phyloP scores from a whole-genome alignment of 1,140 invertebrate species.

The Pantala flavescens region DNA sequence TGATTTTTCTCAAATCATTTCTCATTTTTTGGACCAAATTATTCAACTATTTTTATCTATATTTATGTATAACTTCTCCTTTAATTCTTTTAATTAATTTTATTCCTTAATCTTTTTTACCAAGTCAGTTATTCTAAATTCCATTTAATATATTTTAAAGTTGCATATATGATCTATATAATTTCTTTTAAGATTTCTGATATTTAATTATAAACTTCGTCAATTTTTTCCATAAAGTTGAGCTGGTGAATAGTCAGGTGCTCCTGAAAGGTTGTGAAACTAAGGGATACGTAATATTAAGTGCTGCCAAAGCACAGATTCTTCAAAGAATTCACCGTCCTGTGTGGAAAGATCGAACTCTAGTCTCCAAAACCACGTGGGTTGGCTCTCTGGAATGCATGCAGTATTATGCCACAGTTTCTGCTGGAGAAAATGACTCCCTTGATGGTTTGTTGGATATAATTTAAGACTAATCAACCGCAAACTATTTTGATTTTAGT shows the following conservation, averaged over 20 bases:
- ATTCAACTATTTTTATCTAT: too few relatives aligned
- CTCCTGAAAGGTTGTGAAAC: conserved; percentile 92
- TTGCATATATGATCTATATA: too few relatives aligned
- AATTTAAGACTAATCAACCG: neutral
- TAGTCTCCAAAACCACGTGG: conserved; percentile 92
- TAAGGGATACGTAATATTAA: conserved; percentile 91
- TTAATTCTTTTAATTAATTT: too few relatives aligned
- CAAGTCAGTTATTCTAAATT: too few relatives aligned
- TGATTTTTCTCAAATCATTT: too few relatives aligned
- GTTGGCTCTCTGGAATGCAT: conserved; percentile 89
- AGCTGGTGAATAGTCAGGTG: conserved; percentile 92
- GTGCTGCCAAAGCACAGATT: conserved; percentile 90
- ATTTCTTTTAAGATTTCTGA: too few relatives aligned
- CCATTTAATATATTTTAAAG: too few relatives aligned
- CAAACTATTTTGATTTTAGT: neutral
- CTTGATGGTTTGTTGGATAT: conserved; percentile 32
- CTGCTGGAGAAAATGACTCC: conserved; percentile 62
- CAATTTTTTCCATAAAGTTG: conserved; percentile 49
- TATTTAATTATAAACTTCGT: too few relatives aligned
- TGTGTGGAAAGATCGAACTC: conserved; percentile 77
- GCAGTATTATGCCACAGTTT: conserved; percentile 98
- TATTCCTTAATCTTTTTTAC: too few relatives aligned
- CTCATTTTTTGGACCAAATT: too few relatives aligned
- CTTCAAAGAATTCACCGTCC: conserved; percentile 82
- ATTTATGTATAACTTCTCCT: too few relatives aligned